Percentiles rank a stretch among this genome's conserved stretches.
phyloP scores from a whole-genome alignment of 1,140 invertebrate species.

The Alviniconcha marisindica region DNA sequence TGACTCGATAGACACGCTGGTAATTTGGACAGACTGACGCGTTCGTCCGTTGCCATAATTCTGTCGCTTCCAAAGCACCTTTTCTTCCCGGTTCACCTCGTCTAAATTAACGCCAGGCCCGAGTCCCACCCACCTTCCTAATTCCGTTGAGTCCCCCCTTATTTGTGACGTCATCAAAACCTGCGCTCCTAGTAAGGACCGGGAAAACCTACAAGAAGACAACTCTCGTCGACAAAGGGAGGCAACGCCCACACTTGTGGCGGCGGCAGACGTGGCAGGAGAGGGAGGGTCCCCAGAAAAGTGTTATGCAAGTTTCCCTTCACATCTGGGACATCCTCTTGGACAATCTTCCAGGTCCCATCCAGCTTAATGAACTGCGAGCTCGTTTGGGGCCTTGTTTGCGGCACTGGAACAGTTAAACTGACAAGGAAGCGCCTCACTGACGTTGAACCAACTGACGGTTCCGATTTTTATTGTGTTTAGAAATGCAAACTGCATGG shows the following conservation, averaged over 20 bases:
- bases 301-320: not conserved
- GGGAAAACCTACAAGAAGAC: not conserved
- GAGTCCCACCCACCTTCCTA: not conserved
- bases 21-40: too few relatives aligned
- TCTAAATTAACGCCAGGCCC: not conserved
- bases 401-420: not conserved
- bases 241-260: not conserved
- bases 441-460: not conserved
- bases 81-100: not conserved
- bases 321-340: not conserved
- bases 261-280: not conserved
- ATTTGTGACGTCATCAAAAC: not conserved
- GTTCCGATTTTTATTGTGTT: too few relatives aligned
- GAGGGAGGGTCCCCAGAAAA: not conserved
- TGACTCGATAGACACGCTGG: too few relatives aligned
- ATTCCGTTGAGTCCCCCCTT: not conserved
- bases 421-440: not conserved
- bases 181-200: not conserved
- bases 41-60: too few relatives aligned
- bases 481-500: too few relatives aligned
- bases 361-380: not conserved
- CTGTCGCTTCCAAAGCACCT: not conserved
- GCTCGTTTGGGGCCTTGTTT: not conserved
- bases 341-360: not conserved
- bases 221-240: constrained; percentile 17